Conservation (phyloP, 2,113 vertebrate genomes). For the Orcinus orca region DNA sequence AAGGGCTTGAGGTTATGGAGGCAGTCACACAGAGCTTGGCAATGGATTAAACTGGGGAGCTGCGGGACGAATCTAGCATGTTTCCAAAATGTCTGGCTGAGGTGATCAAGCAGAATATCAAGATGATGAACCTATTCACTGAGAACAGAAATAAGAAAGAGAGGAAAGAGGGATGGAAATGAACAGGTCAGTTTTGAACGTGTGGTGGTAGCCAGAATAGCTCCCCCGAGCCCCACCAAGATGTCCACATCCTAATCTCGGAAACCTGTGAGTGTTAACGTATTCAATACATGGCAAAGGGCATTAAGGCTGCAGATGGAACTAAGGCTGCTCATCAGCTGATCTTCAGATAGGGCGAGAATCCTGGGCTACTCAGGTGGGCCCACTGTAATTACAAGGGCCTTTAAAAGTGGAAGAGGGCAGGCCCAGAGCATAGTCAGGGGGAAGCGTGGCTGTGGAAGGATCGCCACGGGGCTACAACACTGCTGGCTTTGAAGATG, state of each 20-base stretch:
- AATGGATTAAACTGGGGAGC: neutral
- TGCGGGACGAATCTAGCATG: neutral
- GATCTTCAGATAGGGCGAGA: neutral
- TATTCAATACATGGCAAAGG: neutral
- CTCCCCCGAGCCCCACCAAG: neutral
- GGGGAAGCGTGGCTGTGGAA: accelerated
- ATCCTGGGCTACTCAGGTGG: neutral
- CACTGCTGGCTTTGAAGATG: neutral
- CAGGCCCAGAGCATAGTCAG: neutral
- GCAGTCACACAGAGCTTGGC: neutral
- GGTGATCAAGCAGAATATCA: neutral
- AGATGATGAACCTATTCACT: neutral
- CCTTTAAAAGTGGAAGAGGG: neutral
- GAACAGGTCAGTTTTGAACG: neutral
- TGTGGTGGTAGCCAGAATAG: neutral
- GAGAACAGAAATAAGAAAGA: neutral
- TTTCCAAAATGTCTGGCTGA: neutral
- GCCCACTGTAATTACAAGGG: neutral
- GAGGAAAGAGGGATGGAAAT: neutral
- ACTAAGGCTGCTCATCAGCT: neutral
- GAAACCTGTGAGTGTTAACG: neutral
- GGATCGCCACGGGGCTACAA: accelerated
- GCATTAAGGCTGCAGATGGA: neutral
- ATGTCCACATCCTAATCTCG: neutral
- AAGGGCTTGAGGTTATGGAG: neutral